A percentile compares a stretch with the other conserved stretches of the same genome.
These are phyloP conservation scores for Gopherus flavomarginatus DNA, from an alignment of 2,113 vertebrate species.

Conservation along the genomic window DNA sequence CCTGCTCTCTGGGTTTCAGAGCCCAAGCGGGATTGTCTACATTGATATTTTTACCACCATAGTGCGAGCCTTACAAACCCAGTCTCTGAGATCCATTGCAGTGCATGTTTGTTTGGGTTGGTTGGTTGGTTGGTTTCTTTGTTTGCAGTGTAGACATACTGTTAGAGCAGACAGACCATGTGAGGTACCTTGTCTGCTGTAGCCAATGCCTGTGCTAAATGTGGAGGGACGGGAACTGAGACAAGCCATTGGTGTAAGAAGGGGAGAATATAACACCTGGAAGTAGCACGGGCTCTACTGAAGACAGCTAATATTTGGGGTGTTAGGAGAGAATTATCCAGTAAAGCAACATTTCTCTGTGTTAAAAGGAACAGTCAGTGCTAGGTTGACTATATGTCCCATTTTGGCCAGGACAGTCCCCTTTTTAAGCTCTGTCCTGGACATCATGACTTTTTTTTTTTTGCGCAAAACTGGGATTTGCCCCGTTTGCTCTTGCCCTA, in stretches of 20 bases:
- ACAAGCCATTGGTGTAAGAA: neutral
- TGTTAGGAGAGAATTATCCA: neutral
- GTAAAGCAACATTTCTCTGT: neutral
- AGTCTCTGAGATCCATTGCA: neutral
- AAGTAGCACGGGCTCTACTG: neutral
- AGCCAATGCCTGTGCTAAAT: neutral
- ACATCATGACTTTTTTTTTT: neutral
- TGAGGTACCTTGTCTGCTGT: neutral
- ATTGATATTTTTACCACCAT: neutral
- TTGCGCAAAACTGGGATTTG: neutral
- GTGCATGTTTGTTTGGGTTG: too few species aligned
- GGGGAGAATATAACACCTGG: neutral
- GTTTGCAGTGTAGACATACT: neutral
- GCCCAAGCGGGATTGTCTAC: too few species aligned
- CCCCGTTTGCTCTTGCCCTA: neutral
- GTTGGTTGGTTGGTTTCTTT: too few species aligned
- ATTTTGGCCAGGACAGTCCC: neutral
- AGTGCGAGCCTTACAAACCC: neutral
- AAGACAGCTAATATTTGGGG: neutral
- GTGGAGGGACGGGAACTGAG: slow-evolving; percentile 5
- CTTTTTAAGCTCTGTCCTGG: neutral
- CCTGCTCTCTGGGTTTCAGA: neutral
- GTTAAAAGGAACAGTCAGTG: neutral
- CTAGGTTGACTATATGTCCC: neutral
- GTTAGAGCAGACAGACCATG: neutral